Evolutionary conservation across 1,140 invertebrate genomes (phyloP).

Genomic region (Halictus rubicundus): DNA sequence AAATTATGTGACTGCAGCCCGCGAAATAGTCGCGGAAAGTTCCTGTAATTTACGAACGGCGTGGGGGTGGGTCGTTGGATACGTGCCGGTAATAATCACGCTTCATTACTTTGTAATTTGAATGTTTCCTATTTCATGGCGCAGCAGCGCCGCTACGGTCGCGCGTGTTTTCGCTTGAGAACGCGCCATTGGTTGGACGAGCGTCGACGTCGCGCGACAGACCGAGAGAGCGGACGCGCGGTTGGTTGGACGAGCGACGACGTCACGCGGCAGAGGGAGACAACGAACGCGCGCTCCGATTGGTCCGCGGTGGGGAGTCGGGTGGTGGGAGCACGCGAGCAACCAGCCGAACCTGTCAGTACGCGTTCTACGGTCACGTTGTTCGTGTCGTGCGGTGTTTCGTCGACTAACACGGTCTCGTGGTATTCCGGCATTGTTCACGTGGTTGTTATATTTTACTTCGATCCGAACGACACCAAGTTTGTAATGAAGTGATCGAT

Average conservation of each 20-base stretch:
- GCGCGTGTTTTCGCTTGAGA: slow-evolving; percentile 5
- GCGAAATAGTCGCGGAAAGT: not conserved
- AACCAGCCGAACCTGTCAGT: slow-evolving; percentile 23
- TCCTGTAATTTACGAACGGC: not conserved
- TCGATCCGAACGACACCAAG: not conserved
- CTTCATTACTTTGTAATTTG: slow-evolving; percentile 21
- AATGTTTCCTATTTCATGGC: not conserved
- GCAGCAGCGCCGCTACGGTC: not conserved
- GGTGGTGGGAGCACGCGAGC: slow-evolving; percentile 30
- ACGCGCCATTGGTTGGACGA: not conserved
- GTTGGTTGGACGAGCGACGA: not conserved
- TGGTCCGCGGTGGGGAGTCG: slow-evolving; percentile 4
- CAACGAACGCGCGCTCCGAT: not conserved
- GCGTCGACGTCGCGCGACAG: not conserved
- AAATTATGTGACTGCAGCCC: not conserved
- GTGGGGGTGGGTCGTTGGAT: not conserved
- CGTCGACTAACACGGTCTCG: not conserved
- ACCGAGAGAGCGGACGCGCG: not conserved
- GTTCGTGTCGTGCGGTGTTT: not conserved
- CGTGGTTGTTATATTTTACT: not conserved
- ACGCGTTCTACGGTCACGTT: slow-evolving; percentile 23
- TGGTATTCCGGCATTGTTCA: slow-evolving; percentile 4
- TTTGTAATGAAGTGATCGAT: slow-evolving; percentile 37
- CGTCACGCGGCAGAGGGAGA: not conserved
- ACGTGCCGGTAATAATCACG: not conserved